A percentile compares a stretch with the other conserved stretches of the same genome.
Evolutionary conservation across 2,888 invertebrate genomes (phyloP).

Genomic region (Drosophila kuntzei): DNA sequence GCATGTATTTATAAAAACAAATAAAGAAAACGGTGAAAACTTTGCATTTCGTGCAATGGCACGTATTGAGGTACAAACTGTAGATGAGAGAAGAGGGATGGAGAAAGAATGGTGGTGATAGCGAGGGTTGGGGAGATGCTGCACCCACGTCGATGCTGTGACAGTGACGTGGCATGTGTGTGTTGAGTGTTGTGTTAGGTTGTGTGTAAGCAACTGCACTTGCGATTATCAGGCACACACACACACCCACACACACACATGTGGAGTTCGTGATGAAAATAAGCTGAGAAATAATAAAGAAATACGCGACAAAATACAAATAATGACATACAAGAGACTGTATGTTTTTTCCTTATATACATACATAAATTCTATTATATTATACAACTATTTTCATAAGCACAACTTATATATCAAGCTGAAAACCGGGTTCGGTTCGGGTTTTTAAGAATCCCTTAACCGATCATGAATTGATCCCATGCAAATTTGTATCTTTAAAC

Average conservation of each 20-base stretch:
- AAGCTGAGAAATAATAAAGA: constrained; percentile 45
- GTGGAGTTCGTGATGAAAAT: constrained; percentile 56
- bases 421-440: no score
- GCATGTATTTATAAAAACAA: constrained; percentile 10
- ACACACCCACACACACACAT: constrained; percentile 8
- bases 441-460: no score
- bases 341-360: constrained; percentile 1
- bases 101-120: background rate
- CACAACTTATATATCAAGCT: no score
- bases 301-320: constrained; percentile 45
- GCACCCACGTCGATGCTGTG: constrained; percentile 60
- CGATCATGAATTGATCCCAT: no score
- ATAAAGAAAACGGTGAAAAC: constrained; percentile 51
- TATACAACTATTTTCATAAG: no score
- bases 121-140: background rate
- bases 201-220: constrained; percentile 55
- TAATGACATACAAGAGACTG: constrained; percentile 18
- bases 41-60: constrained; percentile 63
- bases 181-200: constrained; percentile 38
- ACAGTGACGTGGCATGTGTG: constrained; percentile 33
- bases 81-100: background rate
- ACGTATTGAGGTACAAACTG: constrained; percentile 48
- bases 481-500: no score
- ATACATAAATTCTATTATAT: no score
- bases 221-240: constrained; percentile 58